These are phyloP conservation scores for Oryzias curvinotus DNA, from an alignment of 2,113 vertebrate species.

Conservation along the genomic window DNA sequence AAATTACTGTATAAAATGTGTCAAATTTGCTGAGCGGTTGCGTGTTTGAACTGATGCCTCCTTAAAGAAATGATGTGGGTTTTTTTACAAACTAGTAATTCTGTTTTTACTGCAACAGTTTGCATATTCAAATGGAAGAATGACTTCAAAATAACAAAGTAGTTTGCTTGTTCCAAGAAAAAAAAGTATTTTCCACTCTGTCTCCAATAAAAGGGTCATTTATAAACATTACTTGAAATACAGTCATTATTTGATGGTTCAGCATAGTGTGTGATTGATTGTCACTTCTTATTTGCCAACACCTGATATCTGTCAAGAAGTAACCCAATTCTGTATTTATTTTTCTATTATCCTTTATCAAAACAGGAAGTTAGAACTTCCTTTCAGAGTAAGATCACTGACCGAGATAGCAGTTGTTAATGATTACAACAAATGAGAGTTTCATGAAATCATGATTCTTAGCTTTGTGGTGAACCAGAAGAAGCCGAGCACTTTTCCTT, in stretches of 20 bases:
- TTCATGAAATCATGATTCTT: not conserved
- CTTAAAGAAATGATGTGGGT: slow-evolving; percentile 10
- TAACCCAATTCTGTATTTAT: too few species aligned
- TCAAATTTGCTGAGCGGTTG: too few species aligned
- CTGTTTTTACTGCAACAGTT: slow-evolving; percentile 8
- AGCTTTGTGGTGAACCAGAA: slow-evolving; percentile 5
- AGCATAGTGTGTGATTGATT: too few species aligned
- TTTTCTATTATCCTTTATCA: too few species aligned
- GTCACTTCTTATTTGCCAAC: too few species aligned
- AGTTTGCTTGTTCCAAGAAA: slow-evolving; percentile 18
- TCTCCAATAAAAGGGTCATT: too few species aligned
- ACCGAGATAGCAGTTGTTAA: not conserved
- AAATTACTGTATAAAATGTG: too few species aligned
- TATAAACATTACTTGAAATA: too few species aligned
- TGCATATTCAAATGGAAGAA: slow-evolving; percentile 31
- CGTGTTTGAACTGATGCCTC: not conserved
- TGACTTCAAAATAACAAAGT: slow-evolving; percentile 19
- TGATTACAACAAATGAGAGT: not conserved
- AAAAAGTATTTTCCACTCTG: slow-evolving; percentile 10
- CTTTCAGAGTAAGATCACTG: not conserved
- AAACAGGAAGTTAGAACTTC: not conserved
- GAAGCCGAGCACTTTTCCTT: not conserved
- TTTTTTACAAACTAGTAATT: not conserved
- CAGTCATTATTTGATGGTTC: too few species aligned
- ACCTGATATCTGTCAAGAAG: too few species aligned